phyloP scores from a whole-genome alignment of 35 echinoderm and acorn worm species.

The Hemicentrotus pulcherrimus region DNA sequence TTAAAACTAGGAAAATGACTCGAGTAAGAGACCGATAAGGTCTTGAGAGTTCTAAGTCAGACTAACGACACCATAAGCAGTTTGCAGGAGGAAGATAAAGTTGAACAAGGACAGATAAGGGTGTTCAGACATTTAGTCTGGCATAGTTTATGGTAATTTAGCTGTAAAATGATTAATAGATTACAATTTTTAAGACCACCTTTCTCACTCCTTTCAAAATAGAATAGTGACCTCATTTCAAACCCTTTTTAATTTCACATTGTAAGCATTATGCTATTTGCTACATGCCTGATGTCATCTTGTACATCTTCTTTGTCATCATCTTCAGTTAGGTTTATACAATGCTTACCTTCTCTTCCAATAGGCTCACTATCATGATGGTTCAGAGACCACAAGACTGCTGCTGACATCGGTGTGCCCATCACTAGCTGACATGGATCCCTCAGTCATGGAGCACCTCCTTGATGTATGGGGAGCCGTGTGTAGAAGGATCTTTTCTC shows the following conservation, averaged over 20 bases:
- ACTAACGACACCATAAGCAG: conserved; percentile 79
- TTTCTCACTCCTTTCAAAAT: too few species aligned
- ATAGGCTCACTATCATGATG: conserved; percentile 88
- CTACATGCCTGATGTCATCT: too few species aligned
- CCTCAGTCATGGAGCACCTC: conserved; percentile 64
- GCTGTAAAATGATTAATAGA: too few species aligned
- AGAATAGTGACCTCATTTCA: too few species aligned
- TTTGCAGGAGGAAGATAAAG: conserved; percentile 91
- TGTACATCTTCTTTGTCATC: too few species aligned
- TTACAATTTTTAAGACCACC: too few species aligned
- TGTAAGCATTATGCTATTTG: too few species aligned
- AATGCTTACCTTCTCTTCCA: background rate
- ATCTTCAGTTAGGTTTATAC: background rate
- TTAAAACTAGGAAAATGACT: too few species aligned
- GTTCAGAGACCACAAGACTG: conserved; percentile 79
- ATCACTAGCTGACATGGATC: conserved; percentile 56
- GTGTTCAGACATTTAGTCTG: too few species aligned
- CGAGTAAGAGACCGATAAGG: conserved; percentile 52
- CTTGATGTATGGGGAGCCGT: conserved; percentile 89
- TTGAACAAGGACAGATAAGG: conserved; percentile 94
- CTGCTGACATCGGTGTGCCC: conserved; percentile 81
- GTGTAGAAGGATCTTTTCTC: conserved; percentile 90
- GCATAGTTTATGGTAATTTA: too few species aligned
- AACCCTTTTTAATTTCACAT: too few species aligned
- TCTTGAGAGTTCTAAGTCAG: conserved; percentile 78